phyloP scores from a whole-genome alignment of 2,888 invertebrate species.

The Cataglyphis altisquamis region DNA sequence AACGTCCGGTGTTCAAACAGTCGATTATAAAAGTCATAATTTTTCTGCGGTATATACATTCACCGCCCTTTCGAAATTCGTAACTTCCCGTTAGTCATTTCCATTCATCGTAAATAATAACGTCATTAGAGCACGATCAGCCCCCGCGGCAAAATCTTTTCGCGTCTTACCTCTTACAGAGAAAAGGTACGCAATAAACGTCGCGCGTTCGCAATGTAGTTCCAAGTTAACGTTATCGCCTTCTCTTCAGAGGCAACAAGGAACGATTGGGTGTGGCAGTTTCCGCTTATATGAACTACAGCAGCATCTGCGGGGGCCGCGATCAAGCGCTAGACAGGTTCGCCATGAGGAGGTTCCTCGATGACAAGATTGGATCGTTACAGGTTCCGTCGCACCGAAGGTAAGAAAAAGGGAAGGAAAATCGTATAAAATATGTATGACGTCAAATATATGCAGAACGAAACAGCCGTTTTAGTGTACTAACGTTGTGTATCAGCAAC shows the following conservation, averaged over 20 bases:
- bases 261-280: slow-evolving; percentile 95
- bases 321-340: slow-evolving; percentile 96
- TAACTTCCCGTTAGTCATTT: slow-evolving; percentile 53
- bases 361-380: slow-evolving; percentile 91
- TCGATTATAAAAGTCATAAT: slow-evolving; percentile 50
- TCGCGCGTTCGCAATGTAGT: slow-evolving; percentile 10
- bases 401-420: slow-evolving; percentile 83
- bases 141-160: slow-evolving; percentile 47
- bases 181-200: slow-evolving; percentile 17
- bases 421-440: slow-evolving; percentile 27
- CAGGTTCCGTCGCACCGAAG: slow-evolving; percentile 92
- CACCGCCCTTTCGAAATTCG: slow-evolving; percentile 37
- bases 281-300: slow-evolving; percentile 97
- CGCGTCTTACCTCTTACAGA: slow-evolving; percentile 15
- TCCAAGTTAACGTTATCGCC: slow-evolving; percentile 46
- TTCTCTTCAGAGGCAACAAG: slow-evolving; percentile 91
- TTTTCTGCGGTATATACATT: slow-evolving; percentile 34
- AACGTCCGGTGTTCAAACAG: slow-evolving; percentile 9
- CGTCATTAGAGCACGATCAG: slow-evolving; percentile 50
- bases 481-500: background rate
- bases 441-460: background rate
- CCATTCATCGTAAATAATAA: slow-evolving; percentile 56
- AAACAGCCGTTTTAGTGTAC: background rate
- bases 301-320: slow-evolving; percentile 94
- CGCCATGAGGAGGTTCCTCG: slow-evolving; percentile 96